Conservation (phyloP, 2,888 invertebrate species). For the Hermaeophaga mercurialis region DNA sequence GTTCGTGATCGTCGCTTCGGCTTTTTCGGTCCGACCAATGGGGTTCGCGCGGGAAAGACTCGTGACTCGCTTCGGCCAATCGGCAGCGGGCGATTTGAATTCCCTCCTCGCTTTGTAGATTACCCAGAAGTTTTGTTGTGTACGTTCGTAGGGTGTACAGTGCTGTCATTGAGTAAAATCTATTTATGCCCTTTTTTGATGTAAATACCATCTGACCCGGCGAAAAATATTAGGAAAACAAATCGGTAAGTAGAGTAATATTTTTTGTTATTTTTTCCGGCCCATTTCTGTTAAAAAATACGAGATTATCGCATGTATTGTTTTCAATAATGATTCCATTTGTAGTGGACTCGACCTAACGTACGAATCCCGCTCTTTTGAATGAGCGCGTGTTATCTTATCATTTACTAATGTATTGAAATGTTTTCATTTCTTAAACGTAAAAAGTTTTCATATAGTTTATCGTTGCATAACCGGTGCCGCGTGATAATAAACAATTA, state of each 20-base stretch:
- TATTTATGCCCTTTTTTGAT: conserved; percentile 69
- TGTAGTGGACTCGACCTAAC: conserved; percentile 55
- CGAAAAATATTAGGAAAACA: conserved; percentile 69
- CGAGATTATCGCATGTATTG: conserved; percentile 39
- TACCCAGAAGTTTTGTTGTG: conserved; percentile 57
- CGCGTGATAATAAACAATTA: conserved; percentile 21
- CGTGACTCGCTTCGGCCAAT: conserved; percentile 55
- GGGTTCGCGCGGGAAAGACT: conserved; percentile 53
- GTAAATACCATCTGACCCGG: conserved; percentile 71
- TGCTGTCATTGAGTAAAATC: conserved; percentile 56
- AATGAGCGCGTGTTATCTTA: conserved; percentile 49
- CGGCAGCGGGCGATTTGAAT: conserved; percentile 55
- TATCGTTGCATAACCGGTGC: conserved; percentile 19
- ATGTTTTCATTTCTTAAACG: conserved; percentile 5
- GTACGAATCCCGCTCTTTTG: conserved; percentile 57
- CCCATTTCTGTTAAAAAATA: conserved; percentile 54
- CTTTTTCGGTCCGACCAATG: conserved; percentile 49
- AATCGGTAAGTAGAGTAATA: conserved; percentile 66
- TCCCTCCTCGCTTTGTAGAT: conserved; percentile 56
- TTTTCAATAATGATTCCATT: conserved; percentile 38
- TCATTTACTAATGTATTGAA: conserved; percentile 14
- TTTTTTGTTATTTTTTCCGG: conserved; percentile 43
- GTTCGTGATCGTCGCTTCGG: conserved; percentile 36
- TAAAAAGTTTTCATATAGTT: not conserved
- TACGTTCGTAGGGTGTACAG: conserved; percentile 58